Percentiles rank a stretch among this genome's conserved stretches.
phyloP scores from a whole-genome alignment of 2,113 vertebrate species.

The Glaucomys volans region DNA sequence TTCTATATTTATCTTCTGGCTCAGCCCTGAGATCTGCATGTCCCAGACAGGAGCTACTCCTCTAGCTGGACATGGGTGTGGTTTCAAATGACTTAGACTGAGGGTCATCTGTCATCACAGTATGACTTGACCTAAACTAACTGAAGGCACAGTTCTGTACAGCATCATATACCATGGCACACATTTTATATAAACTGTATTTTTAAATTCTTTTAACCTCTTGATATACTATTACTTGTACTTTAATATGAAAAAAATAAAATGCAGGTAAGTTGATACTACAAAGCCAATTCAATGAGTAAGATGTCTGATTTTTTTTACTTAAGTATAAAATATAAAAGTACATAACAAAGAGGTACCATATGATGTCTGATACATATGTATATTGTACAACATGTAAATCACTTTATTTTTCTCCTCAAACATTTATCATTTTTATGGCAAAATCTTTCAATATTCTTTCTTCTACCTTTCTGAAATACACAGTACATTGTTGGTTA shows the following conservation, averaged over 20 bases:
- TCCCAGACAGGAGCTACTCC: accelerated
- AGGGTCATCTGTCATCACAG: background rate
- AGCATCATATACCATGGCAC: no score
- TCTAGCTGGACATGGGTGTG: accelerated
- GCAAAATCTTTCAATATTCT: background rate
- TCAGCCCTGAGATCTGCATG: background rate
- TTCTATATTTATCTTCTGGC: background rate
- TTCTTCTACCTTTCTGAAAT: background rate
- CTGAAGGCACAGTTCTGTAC: background rate
- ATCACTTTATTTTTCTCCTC: background rate
- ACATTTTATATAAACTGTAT: background rate
- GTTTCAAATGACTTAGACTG: no score
- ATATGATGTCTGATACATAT: background rate
- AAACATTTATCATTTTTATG: background rate
- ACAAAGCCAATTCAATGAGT: background rate
- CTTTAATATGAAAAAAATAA: background rate
- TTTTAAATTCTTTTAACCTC: background rate
- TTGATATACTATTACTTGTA: background rate
- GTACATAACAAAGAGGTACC: no score
- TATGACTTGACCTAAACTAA: background rate
- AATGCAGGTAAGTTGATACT: background rate
- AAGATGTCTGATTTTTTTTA: background rate
- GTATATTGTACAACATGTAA: background rate
- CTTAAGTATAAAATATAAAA: no score
- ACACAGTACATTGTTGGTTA: background rate